Conservation (phyloP, 2,888 invertebrate genomes). For the Dasysyrphus tricinctus region DNA sequence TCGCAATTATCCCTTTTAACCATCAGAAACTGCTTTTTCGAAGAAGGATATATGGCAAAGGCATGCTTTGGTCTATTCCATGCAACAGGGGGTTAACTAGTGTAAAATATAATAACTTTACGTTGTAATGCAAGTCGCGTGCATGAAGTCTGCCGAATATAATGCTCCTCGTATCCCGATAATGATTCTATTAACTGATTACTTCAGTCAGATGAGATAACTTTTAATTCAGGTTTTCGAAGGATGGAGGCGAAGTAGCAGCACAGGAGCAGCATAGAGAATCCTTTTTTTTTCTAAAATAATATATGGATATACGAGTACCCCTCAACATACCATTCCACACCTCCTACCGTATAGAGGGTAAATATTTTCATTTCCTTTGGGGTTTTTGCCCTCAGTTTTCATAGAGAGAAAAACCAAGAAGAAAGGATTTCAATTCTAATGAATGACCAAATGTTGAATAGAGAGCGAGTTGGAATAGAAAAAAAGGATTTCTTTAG, state of each 20-base stretch:
- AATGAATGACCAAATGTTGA: slow-evolving; percentile 71
- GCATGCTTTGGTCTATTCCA: background rate
- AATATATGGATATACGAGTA: background rate
- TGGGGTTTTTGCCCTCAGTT: slow-evolving; percentile 41
- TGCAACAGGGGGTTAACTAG: slow-evolving; percentile 52
- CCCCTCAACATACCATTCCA: background rate
- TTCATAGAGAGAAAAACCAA: background rate
- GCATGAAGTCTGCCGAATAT: slow-evolving; percentile 61
- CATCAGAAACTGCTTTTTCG: slow-evolving; percentile 25
- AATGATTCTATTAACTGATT: slow-evolving; percentile 76
- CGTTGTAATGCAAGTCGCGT: slow-evolving; percentile 72
- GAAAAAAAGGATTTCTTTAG: slow-evolving; percentile 37
- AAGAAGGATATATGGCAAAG: slow-evolving; percentile 4
- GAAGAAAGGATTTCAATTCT: slow-evolving; percentile 51
- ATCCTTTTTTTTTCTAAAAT: slow-evolving; percentile 19
- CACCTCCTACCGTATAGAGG: slow-evolving; percentile 7
- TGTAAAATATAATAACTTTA: background rate
- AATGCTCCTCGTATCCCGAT: slow-evolving; percentile 62
- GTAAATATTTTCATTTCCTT: slow-evolving; percentile 55
- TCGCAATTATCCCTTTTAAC: slow-evolving; percentile 67
- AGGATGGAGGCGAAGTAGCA: background rate
- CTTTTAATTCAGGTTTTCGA: slow-evolving; percentile 49
- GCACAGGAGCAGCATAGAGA: background rate
- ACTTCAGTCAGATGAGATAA: slow-evolving; percentile 68
- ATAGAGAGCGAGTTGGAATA: slow-evolving; percentile 42